Percentiles rank a stretch among this genome's conserved stretches.
Conservation (phyloP, 2,113 vertebrate genomes). For the Peromyscus maniculatus region DNA sequence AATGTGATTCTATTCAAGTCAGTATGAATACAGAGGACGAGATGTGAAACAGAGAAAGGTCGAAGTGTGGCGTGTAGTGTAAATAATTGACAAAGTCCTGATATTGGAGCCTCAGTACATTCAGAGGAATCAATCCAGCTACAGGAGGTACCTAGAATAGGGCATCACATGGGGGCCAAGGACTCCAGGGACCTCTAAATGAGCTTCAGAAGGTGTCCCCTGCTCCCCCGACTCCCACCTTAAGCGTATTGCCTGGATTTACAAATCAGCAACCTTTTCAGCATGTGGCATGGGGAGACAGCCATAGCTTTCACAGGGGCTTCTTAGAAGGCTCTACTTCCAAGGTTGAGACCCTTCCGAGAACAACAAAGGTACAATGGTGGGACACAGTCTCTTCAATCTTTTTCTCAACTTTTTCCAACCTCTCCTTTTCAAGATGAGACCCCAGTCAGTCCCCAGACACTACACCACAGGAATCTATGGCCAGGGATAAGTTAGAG, state of each 20-base stretch:
- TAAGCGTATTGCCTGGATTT: background rate
- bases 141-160: background rate
- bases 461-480: background rate
- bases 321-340: background rate
- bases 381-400: background rate
- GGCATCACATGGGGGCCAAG: background rate
- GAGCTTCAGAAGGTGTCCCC: slow-evolving; percentile 13
- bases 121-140: background rate
- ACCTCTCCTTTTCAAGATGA: background rate
- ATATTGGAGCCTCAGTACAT: background rate
- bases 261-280: background rate
- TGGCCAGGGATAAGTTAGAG: background rate
- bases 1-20: background rate
- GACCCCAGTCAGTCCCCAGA: background rate
- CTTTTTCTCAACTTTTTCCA: slow-evolving; percentile 23
- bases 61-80: slow-evolving; percentile 1
- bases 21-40: slow-evolving; percentile 26
- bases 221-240: background rate
- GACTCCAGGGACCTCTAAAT: background rate
- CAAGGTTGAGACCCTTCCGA: background rate
- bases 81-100: slow-evolving; percentile 18
- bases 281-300: background rate
- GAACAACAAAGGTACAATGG: background rate
- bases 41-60: background rate
- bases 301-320: background rate